These are phyloP conservation scores for Chanos chanos DNA, from an alignment of 2,797 vertebrate genomes.

Conservation along the genomic window DNA sequence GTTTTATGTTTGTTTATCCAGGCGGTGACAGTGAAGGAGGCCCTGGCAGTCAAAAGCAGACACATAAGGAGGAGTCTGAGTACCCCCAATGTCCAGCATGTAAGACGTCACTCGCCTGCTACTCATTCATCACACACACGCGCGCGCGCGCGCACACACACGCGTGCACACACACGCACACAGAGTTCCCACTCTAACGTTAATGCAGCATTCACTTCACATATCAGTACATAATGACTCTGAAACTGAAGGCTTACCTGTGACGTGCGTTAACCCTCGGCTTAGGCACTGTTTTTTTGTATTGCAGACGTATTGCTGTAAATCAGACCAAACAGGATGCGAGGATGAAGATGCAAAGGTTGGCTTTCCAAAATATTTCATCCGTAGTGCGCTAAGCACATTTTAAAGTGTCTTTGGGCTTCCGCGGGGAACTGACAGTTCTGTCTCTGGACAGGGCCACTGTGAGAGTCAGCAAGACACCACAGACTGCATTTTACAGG, in stretches of 20 bases:
- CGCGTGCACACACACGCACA: neutral
- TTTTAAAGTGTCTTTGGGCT: neutral
- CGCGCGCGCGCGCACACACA: neutral
- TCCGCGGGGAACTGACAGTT: neutral
- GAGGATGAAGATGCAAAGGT: constrained; percentile 86
- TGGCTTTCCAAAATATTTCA: constrained; percentile 3
- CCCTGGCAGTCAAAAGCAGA: constrained; percentile 82
- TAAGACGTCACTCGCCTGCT: constrained; percentile 61
- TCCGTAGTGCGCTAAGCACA: neutral
- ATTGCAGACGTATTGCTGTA: constrained; percentile 82
- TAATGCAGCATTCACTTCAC: neutral
- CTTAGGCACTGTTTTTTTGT: constrained; percentile 20
- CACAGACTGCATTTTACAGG: constrained; percentile 76
- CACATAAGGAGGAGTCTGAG: constrained; percentile 91
- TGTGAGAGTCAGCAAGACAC: constrained; percentile 78
- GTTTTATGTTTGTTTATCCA: constrained; percentile 48
- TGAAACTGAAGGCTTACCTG: too few species aligned
- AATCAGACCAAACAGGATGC: constrained; percentile 81
- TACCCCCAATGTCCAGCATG: constrained; percentile 90
- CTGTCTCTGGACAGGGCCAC: constrained; percentile 68
- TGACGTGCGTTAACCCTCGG: too few species aligned
- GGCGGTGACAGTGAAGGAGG: constrained; percentile 94
- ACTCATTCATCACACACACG: neutral
- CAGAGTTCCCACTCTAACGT: neutral
- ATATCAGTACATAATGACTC: neutral